Conservation (phyloP, 2,888 invertebrate species). For the Mythimna vitellina region DNA sequence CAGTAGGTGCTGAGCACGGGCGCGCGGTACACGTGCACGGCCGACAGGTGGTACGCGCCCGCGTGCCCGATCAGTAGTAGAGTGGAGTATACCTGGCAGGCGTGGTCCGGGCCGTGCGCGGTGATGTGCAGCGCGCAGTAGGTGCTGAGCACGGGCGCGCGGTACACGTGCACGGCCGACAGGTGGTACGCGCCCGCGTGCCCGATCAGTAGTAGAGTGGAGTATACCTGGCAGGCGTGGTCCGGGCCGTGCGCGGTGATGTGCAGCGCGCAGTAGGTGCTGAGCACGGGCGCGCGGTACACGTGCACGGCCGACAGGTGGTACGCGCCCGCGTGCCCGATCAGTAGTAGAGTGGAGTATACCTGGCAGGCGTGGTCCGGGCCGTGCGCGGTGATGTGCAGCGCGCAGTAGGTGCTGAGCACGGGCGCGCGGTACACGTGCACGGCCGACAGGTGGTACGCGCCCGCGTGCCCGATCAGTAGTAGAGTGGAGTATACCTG, state of each 20-base stretch:
- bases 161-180: slow-evolving; percentile 89
- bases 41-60: slow-evolving; percentile 89
- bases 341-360: not conserved
- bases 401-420: slow-evolving; percentile 86
- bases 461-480: slow-evolving; percentile 84
- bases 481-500: slow-evolving; percentile 66
- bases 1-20: slow-evolving; percentile 87
- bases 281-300: slow-evolving; percentile 90
- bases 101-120: slow-evolving; percentile 83
- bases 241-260: slow-evolving; percentile 87
- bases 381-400: slow-evolving; percentile 89
- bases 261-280: slow-evolving; percentile 88
- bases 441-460: slow-evolving; percentile 89
- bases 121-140: slow-evolving; percentile 90
- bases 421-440: slow-evolving; percentile 91
- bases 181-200: slow-evolving; percentile 86
- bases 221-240: slow-evolving; percentile 75
- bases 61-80: not conserved
- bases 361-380: slow-evolving; percentile 80
- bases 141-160: slow-evolving; percentile 88
- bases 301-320: slow-evolving; percentile 89
- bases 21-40: slow-evolving; percentile 89
- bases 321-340: slow-evolving; percentile 78
- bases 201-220: not conserved
- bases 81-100: slow-evolving; percentile 72